Percentiles rank a stretch among this genome's conserved stretches.
phyloP scores from a whole-genome alignment of 2,113 vertebrate genomes.

The Antidorcas marsupialis region DNA sequence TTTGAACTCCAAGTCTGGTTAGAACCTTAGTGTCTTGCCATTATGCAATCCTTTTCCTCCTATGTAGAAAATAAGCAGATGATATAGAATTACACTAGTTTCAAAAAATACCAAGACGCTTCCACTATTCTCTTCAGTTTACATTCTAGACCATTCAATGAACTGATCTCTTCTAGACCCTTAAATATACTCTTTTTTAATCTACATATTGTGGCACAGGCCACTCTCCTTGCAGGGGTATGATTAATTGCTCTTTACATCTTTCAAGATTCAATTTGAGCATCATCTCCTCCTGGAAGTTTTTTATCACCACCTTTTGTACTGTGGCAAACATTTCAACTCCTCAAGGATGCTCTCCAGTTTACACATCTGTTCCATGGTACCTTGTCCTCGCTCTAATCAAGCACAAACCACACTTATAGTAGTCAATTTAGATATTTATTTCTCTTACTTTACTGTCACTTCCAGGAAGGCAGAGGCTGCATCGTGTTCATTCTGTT shows the following conservation, averaged over 20 bases:
- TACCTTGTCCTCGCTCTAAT: background rate
- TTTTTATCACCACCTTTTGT: background rate
- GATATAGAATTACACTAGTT: background rate
- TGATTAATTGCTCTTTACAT: background rate
- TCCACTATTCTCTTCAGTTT: background rate
- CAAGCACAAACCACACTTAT: background rate
- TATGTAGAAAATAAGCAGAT: background rate
- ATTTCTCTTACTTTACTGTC: background rate
- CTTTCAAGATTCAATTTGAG: background rate
- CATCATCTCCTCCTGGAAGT: background rate
- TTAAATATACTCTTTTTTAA: background rate
- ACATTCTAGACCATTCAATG: no score
- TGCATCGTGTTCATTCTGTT: background rate
- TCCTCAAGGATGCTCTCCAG: background rate
- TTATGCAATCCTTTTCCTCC: background rate
- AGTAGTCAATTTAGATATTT: background rate
- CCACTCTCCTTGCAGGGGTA: background rate
- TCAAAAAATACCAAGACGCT: background rate
- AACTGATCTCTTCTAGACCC: background rate
- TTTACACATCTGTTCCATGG: background rate
- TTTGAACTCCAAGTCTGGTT: background rate
- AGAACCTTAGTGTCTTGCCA: background rate
- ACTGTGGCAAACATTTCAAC: background rate
- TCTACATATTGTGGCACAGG: background rate
- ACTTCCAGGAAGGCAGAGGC: background rate